These are phyloP conservation scores for Phyllostomus hastatus DNA, from an alignment of 2,113 vertebrate genomes.

Conservation along the genomic window DNA sequence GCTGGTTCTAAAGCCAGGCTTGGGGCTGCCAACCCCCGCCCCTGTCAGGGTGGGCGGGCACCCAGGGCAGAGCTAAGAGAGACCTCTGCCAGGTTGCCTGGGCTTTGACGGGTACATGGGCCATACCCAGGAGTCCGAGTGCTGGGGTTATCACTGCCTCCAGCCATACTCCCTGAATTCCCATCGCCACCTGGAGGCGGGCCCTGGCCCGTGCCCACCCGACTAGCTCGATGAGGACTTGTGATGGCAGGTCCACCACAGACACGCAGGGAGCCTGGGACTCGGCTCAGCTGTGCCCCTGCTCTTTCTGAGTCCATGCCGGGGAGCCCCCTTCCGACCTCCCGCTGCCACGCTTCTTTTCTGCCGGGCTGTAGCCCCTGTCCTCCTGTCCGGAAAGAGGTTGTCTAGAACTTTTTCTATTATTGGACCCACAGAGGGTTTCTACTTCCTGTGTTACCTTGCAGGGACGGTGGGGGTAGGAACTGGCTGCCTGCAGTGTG, in stretches of 20 bases:
- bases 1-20: background rate
- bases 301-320: background rate
- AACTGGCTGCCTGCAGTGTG: background rate
- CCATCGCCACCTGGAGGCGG: accelerated
- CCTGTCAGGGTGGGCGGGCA: background rate
- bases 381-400: too few species aligned
- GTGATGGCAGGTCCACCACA: accelerated
- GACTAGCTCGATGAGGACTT: accelerated
- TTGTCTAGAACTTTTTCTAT: background rate
- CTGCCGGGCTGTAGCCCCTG: background rate
- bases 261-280: accelerated
- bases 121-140: background rate
- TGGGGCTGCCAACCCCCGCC: accelerated
- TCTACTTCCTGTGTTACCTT: accelerated
- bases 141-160: background rate
- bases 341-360: background rate
- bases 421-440: too few species aligned
- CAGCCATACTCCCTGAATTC: accelerated
- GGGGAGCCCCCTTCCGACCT: accelerated
- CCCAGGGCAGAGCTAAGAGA: background rate
- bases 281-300: accelerated
- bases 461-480: background rate
- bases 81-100: background rate
- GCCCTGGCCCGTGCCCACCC: background rate
- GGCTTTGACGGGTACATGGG: background rate